Base-by-base conservation (phyloP, 35 echinoderm and acorn worm species). In the Patiria miniata region DNA sequence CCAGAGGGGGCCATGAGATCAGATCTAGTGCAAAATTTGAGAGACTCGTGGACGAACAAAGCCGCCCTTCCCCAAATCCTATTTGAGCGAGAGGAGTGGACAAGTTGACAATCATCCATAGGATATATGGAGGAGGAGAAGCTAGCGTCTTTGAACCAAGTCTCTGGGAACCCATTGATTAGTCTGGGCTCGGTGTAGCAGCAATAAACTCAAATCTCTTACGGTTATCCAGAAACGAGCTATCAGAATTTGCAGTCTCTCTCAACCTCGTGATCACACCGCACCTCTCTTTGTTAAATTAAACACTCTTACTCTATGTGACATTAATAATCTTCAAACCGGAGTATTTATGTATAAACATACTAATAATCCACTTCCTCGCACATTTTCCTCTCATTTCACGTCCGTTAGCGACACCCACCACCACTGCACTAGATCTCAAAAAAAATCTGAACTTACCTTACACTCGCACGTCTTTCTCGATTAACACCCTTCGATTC, bases 261-360 rank as follows among this genome's bases (percentile, higher is more conserved):
- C 61, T 10, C 61, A 69, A 2, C 61, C 61, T 69, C 61, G 61
- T 69, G 61, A 21, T 69, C 61, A 69, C 61, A 69, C 18, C 12
- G 61, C 61, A 69, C 17, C 61, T 23, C 28, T 69, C 18, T 69
- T 69, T 69, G 61, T 23, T 10, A 21, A 34, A 23, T 29, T 69
- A 23, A 16, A 29, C 61, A 69, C 61, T 12, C 61, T 69, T 30
- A 69, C 61, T 30, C 10, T 69, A 16, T 30, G 8, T 34, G 61
- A 69, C 61, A 69, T 69, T 1, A 21, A 69, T 69, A 69, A 69
- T 22, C 61, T 69, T 23, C 61, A 69, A 69, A 69, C 26, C 28
- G 61, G 61, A 22, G 28, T 69, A 21, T 28, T 69, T 12, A 69
- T 69, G 61, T 69, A 34, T 23, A 69, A 69, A 69, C 28, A 23